phyloP scores from a whole-genome alignment of 1,140 invertebrate genomes.

The Laupala kohalensis region DNA sequence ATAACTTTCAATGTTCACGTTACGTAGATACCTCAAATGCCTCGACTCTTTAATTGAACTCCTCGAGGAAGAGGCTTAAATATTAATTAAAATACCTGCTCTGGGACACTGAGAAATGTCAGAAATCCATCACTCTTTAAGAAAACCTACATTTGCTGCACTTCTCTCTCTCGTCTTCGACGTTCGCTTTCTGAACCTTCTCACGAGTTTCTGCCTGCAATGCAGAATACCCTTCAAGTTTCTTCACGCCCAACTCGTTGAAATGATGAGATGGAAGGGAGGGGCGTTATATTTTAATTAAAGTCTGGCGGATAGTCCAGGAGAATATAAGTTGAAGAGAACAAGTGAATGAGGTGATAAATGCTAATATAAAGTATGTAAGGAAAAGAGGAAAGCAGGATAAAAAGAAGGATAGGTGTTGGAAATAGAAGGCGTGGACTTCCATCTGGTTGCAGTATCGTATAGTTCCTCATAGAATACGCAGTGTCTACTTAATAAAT shows the following conservation, averaged over 20 bases:
- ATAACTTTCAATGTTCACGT: not conserved
- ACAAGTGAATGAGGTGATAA: not conserved
- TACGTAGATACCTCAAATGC: not conserved
- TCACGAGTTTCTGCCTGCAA: not conserved
- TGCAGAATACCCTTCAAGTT: not conserved
- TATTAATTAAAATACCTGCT: conserved; percentile 6
- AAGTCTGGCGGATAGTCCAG: not conserved
- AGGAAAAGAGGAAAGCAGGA: no score
- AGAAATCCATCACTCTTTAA: conserved; percentile 8
- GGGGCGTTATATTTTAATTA: conserved; percentile 6
- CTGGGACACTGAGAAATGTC: conserved; percentile 3
- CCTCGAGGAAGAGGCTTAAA: not conserved
- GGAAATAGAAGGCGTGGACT: not conserved
- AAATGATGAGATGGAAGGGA: not conserved
- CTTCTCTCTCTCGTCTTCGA: not conserved
- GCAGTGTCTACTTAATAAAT: not conserved
- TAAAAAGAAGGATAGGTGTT: no score
- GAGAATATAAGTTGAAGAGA: not conserved
- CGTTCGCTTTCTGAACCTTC: not conserved
- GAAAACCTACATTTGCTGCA: conserved; percentile 3
- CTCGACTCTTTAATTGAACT: not conserved
- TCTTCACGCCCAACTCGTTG: not conserved
- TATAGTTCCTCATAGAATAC: not conserved
- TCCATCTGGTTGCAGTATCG: not conserved
- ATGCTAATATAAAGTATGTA: no score